Evolutionary conservation across 2,888 invertebrate species (phyloP).

Genomic region (Acanthopleura granulata): DNA sequence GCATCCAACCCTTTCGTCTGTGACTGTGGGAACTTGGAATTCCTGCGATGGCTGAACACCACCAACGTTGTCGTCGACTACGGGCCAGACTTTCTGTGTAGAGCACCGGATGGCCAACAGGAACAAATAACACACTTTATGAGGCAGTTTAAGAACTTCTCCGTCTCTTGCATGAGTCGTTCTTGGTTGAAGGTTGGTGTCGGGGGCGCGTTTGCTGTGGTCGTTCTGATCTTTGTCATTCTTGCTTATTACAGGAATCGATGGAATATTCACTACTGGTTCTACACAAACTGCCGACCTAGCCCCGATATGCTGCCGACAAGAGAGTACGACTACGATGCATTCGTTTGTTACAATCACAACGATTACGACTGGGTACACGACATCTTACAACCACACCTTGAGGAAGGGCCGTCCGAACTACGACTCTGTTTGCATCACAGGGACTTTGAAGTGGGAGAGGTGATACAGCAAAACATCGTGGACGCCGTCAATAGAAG

Average conservation of each 20-base stretch:
- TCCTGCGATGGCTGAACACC: not conserved
- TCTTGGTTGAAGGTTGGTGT: slow-evolving; percentile 1
- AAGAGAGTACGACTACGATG: slow-evolving; percentile 10
- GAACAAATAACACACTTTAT: not conserved
- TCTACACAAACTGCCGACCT: not conserved
- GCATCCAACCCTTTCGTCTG: not conserved
- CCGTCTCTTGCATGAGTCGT: not conserved
- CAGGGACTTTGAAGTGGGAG: slow-evolving; percentile 14
- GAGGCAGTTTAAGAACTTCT: not conserved
- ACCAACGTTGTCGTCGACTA: not conserved
- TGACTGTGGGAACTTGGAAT: not conserved
- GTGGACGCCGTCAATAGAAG: not conserved
- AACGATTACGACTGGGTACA: slow-evolving; percentile 18
- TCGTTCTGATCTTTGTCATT: not conserved
- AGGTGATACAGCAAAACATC: slow-evolving; percentile 15
- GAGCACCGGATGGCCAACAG: not conserved
- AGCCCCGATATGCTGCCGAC: not conserved
- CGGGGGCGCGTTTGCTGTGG: not conserved
- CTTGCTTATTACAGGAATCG: not conserved
- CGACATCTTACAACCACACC: not conserved
- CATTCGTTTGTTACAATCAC: slow-evolving; percentile 10
- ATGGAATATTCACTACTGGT: slow-evolving; percentile 9
- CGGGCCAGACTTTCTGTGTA: not conserved
- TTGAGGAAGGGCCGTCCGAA: not conserved
- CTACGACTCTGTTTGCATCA: not conserved